phyloP scores from a whole-genome alignment of 2,888 invertebrate genomes.

The Lobophora halterata region DNA sequence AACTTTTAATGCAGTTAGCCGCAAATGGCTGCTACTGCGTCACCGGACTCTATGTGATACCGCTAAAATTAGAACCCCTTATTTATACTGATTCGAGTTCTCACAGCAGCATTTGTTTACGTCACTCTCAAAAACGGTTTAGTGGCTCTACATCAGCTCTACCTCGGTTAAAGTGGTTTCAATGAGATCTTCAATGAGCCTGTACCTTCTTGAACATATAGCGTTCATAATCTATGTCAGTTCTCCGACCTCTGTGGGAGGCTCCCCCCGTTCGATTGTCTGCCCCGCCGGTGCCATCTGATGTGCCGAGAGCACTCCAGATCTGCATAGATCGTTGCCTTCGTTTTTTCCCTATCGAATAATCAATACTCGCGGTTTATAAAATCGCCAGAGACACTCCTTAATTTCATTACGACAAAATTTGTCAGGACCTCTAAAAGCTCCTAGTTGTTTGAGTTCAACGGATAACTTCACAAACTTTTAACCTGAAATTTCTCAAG shows the following conservation, averaged over 20 bases:
- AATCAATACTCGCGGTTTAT: slow-evolving; percentile 78
- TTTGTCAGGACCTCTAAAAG: slow-evolving; percentile 37
- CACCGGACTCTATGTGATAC: too few species aligned
- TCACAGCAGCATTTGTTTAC: background rate
- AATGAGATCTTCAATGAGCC: slow-evolving; percentile 9
- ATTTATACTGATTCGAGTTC: too few species aligned
- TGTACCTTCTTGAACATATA: slow-evolving; percentile 21
- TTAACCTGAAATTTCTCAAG: slow-evolving; percentile 1
- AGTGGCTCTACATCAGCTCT: too few species aligned
- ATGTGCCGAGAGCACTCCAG: slow-evolving; percentile 81
- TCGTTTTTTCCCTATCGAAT: slow-evolving; percentile 80
- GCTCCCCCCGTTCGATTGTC: slow-evolving; percentile 78
- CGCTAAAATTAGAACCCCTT: too few species aligned
- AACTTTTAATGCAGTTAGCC: too few species aligned
- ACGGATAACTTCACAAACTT: slow-evolving; percentile 5
- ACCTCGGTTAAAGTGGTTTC: too few species aligned
- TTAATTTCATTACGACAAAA: slow-evolving; percentile 62
- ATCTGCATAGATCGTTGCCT: slow-evolving; percentile 81
- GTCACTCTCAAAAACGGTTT: background rate
- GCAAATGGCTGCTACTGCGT: too few species aligned
- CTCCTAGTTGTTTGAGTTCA: slow-evolving; percentile 19
- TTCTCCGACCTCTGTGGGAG: slow-evolving; percentile 71
- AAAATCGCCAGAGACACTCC: slow-evolving; percentile 69
- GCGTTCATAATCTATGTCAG: slow-evolving; percentile 61
- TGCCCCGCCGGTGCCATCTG: slow-evolving; percentile 81